These are phyloP conservation scores for Cathartes aura DNA, from an alignment of 2,113 vertebrate species.

Conservation along the genomic window DNA sequence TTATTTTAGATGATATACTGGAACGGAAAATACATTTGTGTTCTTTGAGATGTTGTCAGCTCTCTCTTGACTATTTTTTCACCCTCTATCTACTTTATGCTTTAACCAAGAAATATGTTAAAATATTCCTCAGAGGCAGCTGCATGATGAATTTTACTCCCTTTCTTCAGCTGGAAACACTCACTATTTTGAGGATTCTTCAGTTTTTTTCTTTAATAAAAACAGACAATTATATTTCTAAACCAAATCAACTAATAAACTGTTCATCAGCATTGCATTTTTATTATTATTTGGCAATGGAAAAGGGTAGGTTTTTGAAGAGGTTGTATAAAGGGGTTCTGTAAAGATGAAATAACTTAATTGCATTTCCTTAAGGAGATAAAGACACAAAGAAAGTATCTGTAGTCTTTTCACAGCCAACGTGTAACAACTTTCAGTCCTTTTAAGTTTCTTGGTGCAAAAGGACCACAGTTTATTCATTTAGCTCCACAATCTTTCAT, in stretches of 20 bases:
- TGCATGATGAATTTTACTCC: not conserved
- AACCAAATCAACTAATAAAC: not conserved
- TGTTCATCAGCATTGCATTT: not conserved
- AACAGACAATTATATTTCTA: not conserved
- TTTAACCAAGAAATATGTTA: slow-evolving; percentile 4
- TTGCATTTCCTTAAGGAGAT: slow-evolving; percentile 12
- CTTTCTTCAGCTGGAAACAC: not conserved
- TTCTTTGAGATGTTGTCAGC: not conserved
- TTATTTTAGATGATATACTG: not conserved
- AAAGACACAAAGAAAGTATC: slow-evolving; percentile 17
- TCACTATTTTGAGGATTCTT: not conserved
- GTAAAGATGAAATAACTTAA: slow-evolving; percentile 26
- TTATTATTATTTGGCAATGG: not conserved
- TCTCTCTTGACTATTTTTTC: not conserved
- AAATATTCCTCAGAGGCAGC: not conserved
- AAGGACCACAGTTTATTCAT: not conserved
- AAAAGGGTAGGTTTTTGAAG: not conserved
- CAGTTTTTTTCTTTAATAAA: slow-evolving; percentile 33
- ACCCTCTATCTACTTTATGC: not conserved
- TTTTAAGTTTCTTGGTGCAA: not conserved
- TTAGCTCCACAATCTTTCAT: not conserved
- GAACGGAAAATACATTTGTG: not conserved
- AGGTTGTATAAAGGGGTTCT: not conserved
- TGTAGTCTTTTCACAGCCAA: not conserved
- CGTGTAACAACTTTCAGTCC: not conserved